phyloP scores from a whole-genome alignment of 2,113 vertebrate species.

The Lagenorhynchus albirostris region DNA sequence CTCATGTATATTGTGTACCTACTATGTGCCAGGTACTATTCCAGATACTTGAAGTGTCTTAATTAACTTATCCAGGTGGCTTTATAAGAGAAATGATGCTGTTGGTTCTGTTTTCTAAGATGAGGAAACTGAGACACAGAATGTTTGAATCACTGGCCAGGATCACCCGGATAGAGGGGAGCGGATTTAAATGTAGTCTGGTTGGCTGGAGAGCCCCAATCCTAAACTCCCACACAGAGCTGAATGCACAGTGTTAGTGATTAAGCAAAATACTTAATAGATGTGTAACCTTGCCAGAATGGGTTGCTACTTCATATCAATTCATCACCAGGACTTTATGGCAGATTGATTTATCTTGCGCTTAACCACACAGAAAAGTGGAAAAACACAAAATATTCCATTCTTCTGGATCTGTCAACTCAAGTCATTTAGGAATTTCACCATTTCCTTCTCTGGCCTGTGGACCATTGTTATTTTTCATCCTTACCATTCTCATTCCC shows the following conservation, averaged over 20 bases:
- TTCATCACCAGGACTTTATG: not conserved
- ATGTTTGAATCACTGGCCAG: not conserved
- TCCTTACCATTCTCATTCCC: slow-evolving; percentile 60
- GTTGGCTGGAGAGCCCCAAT: not conserved
- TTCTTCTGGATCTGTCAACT: not conserved
- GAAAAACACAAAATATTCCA: not conserved
- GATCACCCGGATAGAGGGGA: not conserved
- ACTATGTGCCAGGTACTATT: not conserved
- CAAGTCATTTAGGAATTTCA: slow-evolving; percentile 60
- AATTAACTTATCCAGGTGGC: not conserved
- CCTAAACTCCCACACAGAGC: not conserved
- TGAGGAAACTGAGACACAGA: not conserved
- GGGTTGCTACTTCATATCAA: not conserved
- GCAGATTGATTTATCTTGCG: not conserved
- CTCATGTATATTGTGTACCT: not conserved
- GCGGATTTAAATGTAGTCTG: not conserved
- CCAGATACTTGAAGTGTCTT: not conserved
- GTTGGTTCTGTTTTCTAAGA: not conserved
- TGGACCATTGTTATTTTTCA: slow-evolving; percentile 48
- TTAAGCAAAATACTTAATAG: not conserved
- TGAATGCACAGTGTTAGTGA: not conserved
- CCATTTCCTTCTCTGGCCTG: slow-evolving; percentile 52
- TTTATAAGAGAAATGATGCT: not conserved
- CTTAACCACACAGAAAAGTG: not conserved
- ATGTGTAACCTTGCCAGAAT: not conserved